Conservation (phyloP, 2,797 vertebrate genomes). For the Squalus acanthias region DNA sequence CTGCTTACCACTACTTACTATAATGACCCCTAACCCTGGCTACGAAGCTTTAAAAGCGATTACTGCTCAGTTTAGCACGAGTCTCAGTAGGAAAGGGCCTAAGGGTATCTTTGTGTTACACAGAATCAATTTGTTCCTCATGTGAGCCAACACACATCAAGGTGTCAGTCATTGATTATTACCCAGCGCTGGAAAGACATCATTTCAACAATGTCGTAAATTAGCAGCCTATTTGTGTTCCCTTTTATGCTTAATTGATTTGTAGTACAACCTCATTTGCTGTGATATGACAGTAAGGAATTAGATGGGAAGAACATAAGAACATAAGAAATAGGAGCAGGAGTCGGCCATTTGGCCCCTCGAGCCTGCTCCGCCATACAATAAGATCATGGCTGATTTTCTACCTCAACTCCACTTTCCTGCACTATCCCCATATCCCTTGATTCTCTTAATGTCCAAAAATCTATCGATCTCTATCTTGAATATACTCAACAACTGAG, state of each 20-base stretch:
- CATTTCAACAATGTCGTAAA: background rate
- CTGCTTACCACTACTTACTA: background rate
- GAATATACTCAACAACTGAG: too few relatives aligned
- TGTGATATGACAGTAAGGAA: background rate
- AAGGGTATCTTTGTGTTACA: slow-evolving; percentile 4
- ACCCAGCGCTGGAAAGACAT: background rate
- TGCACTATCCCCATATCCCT: too few relatives aligned
- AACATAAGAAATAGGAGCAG: too few relatives aligned
- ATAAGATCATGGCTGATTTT: too few relatives aligned
- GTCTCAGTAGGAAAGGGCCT: background rate
- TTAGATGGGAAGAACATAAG: too few relatives aligned
- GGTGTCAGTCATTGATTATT: background rate
- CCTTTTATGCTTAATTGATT: background rate
- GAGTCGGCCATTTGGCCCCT: too few relatives aligned
- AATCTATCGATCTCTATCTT: too few relatives aligned
- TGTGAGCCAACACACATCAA: background rate
- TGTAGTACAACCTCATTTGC: background rate
- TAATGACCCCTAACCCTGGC: background rate
- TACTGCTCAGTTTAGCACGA: background rate
- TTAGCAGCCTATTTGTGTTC: background rate
- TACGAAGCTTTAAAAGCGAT: background rate
- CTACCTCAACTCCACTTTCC: too few relatives aligned
- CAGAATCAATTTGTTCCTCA: slow-evolving; percentile 8
- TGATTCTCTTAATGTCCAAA: too few relatives aligned
- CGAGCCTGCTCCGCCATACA: too few relatives aligned